Base-by-base conservation (phyloP, 2,888 invertebrate species). In the Apoda limacodes region DNA sequence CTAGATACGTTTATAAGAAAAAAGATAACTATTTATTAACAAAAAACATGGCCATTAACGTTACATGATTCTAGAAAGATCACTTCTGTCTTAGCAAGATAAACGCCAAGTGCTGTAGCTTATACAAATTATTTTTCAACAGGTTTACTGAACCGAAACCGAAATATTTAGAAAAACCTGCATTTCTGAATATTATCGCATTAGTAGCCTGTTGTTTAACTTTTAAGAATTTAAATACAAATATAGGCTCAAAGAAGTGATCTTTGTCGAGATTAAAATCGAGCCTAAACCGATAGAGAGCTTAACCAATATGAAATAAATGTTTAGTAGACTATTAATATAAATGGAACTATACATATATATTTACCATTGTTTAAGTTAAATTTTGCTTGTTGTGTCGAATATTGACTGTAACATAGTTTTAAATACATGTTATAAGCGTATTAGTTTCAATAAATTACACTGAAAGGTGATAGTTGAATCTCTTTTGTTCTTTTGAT, bases 261-360 rank as follows among this genome's bases (percentile, higher is more conserved):
- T n/a, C n/a, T n/a, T n/a, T n/a, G 17, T 17, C 17, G 5, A 7
- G 17, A 17, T 17, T 7, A 17, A 17, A 17, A 17, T 7, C 17
- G 67, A 76, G 78, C 78, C 78, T 80, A 78, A 76, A 57, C 62
- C 55, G 55, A 63, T 76, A 78, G 65, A 78, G 78, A 80, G 80
- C 78, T 80, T 78, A 76, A 58, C 58, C 63, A 64, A 55, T 67
- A 69, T 64, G 55, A 65, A 66, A 58, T 68, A 68, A 74, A 72
- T 70, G 69, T 71, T 76, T 75, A 70, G 66, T 75, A 76, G 69
- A 66, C 61, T 61, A 68, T 57, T 35, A 34, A 17, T 6, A 30
- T 37, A 36, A 36, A 32, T 37, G 32, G 33, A 32, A 30, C 37
- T 24, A 34, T 17, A 61, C 58, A 56, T 59, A 66, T 61, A 17